phyloP scores from a whole-genome alignment of 2,888 invertebrate species.

The Piscicola geometra region DNA sequence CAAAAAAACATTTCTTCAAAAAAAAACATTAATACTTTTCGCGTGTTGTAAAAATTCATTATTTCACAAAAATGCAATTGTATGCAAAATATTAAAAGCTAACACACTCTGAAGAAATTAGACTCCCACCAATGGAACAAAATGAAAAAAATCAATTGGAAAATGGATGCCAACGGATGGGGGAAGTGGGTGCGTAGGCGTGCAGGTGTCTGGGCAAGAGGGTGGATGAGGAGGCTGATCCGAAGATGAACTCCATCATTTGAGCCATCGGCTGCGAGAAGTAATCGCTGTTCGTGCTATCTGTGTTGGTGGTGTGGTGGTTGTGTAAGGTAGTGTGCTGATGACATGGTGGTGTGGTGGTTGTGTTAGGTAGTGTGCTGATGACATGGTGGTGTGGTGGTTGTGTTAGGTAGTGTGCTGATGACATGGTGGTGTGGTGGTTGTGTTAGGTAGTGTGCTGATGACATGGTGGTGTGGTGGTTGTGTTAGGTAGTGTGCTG shows the following conservation, averaged over 20 bases:
- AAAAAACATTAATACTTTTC: too few species aligned
- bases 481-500: background rate
- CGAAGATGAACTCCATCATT: conserved; percentile 76
- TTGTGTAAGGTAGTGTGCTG: background rate
- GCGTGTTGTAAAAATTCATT: too few species aligned
- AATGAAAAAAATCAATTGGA: too few species aligned
- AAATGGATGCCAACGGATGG: conserved; percentile 58
- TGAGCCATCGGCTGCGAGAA: conserved; percentile 87
- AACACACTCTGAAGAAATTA: too few species aligned
- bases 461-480: background rate
- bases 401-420: background rate
- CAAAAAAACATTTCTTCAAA: too few species aligned
- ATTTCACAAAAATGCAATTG: too few species aligned
- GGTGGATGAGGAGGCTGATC: conserved; percentile 51
- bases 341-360: background rate
- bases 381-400: background rate
- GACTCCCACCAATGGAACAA: too few species aligned
- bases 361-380: background rate
- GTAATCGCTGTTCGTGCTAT: conserved; percentile 77
- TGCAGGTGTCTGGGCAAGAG: conserved; percentile 55
- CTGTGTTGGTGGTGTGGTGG: conserved; percentile 44
- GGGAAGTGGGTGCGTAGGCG: conserved; percentile 70
- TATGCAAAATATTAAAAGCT: too few species aligned
- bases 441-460: background rate
- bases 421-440: background rate